Evolutionary conservation across 2,797 vertebrate species (phyloP).

Genomic region (Sebastiscus tertius): DNA sequence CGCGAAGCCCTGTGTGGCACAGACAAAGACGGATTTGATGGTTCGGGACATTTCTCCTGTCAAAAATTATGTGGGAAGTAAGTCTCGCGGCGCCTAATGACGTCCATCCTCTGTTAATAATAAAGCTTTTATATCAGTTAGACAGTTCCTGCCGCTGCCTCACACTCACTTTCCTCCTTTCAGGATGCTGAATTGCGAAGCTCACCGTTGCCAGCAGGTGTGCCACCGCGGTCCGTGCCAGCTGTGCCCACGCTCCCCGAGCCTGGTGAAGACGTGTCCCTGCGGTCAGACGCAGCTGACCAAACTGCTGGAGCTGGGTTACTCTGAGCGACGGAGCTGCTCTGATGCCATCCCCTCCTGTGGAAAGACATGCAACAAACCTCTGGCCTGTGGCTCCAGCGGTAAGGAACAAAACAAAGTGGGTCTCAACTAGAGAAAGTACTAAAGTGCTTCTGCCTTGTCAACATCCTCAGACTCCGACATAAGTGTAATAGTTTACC

Average conservation of each 20-base stretch:
- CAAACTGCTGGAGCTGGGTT: slow-evolving; percentile 93
- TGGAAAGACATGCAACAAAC: slow-evolving; percentile 94
- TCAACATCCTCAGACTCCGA: neutral
- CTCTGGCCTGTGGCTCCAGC: slow-evolving; percentile 90
- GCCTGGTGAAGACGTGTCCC: slow-evolving; percentile 89
- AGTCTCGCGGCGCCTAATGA: slow-evolving; percentile 52
- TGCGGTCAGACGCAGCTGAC: slow-evolving; percentile 92
- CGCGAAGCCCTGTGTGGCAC: slow-evolving; percentile 90
- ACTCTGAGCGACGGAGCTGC: slow-evolving; percentile 87
- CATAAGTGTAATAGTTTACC: neutral
- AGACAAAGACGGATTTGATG: slow-evolving; percentile 86
- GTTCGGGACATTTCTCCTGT: slow-evolving; percentile 91
- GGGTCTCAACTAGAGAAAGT: neutral
- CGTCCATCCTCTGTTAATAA: too few relatives aligned
- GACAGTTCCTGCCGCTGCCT: neutral
- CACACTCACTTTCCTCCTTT: neutral
- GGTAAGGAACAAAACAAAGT: slow-evolving; percentile 79
- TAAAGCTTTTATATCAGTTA: neutral
- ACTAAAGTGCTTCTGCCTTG: rapidly evolving
- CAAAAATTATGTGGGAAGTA: slow-evolving; percentile 93
- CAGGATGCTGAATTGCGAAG: slow-evolving; percentile 92
- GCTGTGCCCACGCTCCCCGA: slow-evolving; percentile 88
- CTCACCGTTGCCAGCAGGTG: slow-evolving; percentile 88
- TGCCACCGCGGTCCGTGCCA: slow-evolving; percentile 92
- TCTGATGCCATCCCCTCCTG: slow-evolving; percentile 94